A percentile compares a stretch with the other conserved stretches of the same genome.
Conservation (phyloP, 2,797 vertebrate genomes). For the Momotus momota region DNA sequence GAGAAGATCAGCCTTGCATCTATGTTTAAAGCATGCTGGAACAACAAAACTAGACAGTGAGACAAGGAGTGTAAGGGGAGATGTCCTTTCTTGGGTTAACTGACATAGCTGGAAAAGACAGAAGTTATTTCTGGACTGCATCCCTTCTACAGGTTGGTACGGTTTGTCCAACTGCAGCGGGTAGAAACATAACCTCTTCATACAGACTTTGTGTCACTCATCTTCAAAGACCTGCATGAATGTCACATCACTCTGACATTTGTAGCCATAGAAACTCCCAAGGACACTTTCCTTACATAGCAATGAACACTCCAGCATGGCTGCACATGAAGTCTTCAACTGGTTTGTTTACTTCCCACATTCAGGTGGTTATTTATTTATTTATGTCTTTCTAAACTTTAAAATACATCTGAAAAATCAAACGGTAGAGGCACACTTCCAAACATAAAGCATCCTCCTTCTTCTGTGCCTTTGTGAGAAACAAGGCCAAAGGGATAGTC, state of each 20-base stretch:
- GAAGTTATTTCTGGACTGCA: background rate
- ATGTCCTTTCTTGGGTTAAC: background rate
- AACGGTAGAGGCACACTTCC: background rate
- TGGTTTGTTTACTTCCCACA: background rate
- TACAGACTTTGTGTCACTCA: background rate
- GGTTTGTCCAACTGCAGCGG: background rate
- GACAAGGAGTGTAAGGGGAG: background rate
- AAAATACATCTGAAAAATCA: background rate
- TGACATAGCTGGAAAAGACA: background rate
- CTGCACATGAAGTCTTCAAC: rapidly evolving
- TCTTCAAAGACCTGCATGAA: background rate
- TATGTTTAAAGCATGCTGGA: background rate
- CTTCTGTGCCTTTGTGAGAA: background rate
- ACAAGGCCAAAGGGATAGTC: background rate
- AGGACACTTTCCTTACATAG: background rate
- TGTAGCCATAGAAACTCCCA: background rate
- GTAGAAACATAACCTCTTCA: background rate
- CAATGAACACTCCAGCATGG: background rate
- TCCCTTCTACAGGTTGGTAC: background rate
- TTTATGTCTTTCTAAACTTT: background rate
- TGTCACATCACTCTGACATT: background rate
- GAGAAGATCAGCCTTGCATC: background rate
- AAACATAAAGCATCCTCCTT: background rate
- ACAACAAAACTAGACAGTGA: background rate
- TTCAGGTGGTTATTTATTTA: background rate